Evolutionary conservation across 2,797 vertebrate species (phyloP), one percentile per base, ranked within the genome.

Genomic region (Lagodon rhomboides): DNA sequence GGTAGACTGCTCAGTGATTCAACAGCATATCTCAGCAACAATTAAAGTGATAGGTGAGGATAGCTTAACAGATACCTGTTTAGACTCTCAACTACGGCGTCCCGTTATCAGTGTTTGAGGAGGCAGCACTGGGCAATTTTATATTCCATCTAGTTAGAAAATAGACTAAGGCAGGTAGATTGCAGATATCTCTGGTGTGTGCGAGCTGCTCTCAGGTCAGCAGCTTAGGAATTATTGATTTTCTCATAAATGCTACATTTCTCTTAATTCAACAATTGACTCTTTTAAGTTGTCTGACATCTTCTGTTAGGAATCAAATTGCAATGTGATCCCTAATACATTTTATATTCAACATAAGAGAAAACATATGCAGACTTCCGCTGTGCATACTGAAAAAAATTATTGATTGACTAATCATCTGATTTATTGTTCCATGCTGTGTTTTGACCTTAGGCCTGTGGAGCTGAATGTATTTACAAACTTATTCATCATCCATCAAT

Each of bases 21-120:
- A 44, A 49, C 44, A 59, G 27, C 46, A 68, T 53, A 70, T 81
- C 77, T 88, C 67, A 68, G 49, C 55, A 67, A 56, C 68, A 82
- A 87, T 88, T 85, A 83, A 84, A 82, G 70, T 82, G 75, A 82
- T 71, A 68, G 75, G 44, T 66, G 71, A 49, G 66, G 61, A 56
- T 49, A 64, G 41, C 51, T 23, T n/a, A 68, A 59, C 53, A 62
- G 47, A 68, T 68, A 54, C 54, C 71, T 69, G 68, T 65, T 76
- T 56, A 73, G 56, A 83, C 79, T 81, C 61, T 85, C 23, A 55
- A 44, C 38, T 63, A 15, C 72, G 61, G 15, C 54, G 20, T 18
- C 75, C 56, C 51, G 38, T 34, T 20, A 17, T 79, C 49, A 73
- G 1, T 56, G 43, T 61, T 9, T 67, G 23, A 70, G 43, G 41